Base-by-base conservation (phyloP, 2,113 vertebrate genomes). In the Oreocharis arfaki region DNA sequence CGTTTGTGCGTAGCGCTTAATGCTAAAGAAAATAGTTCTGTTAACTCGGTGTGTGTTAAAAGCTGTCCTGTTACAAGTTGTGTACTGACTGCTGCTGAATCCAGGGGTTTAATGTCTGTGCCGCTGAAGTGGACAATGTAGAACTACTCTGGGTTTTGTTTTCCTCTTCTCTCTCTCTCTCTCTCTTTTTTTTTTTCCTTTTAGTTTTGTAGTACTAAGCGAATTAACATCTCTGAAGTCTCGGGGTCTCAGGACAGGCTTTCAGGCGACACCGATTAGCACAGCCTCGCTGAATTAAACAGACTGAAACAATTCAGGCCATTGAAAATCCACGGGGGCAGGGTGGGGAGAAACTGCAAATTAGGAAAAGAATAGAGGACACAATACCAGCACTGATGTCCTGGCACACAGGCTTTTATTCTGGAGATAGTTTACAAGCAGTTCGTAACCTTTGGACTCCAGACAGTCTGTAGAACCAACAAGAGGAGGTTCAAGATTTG, bases 401-500 rank as follows among this genome's bases (percentile, higher is more conserved):
- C 92, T 84, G 95, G 74, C 81, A 87, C 95, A 95, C 57, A 94
- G 96, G 92, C 97, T 98, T 98, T 98, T 97, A 97, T 97, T 97
- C 96, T 97, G 96, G 97, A 97, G 97, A 94, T 93, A 95, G 97
- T 97, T 98, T 98, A 97, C 97, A 97, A 98, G 97, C 93, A 94
- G 97, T 97, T 97, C 90, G 19, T 97, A 98, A 98, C 98, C 97
- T 98, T 98, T 98, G 97, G 97, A 97, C 97, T 96, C 96, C 95
- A 97, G 97, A 98, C 97, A 96, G 96, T 96, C 95, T 94, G 94
- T 67, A 94, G 97, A 92, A 96, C 95, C 95, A 96, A 96, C 92
- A 89, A 16, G 68, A 93, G 88, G 60, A 94, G 93, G 97, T 92
- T 97, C 84, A 94, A 86, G 95, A 96, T 90, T 95, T 85, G 89